Evolutionary conservation across 2,113 vertebrate genomes (phyloP).

Genomic region (Dromiciops gliroides): DNA sequence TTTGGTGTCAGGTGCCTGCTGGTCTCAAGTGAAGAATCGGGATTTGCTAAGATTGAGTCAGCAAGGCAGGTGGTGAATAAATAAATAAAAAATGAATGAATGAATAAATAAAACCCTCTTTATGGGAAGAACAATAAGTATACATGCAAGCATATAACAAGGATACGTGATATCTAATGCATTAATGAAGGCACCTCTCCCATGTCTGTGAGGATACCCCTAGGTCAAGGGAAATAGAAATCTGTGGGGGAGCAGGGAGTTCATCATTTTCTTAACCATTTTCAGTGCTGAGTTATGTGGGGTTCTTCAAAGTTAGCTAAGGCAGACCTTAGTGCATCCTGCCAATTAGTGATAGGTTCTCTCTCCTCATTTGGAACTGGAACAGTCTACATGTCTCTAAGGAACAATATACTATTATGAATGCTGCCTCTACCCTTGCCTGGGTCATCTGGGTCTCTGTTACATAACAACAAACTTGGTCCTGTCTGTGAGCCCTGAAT

Average conservation of each 20-base stretch:
- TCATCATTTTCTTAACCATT: not conserved
- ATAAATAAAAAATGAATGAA: not conserved
- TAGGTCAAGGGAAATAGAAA: not conserved
- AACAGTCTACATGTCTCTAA: not conserved
- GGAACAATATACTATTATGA: not conserved
- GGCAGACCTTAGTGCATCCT: not conserved
- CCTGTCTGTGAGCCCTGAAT: not conserved
- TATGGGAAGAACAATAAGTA: not conserved
- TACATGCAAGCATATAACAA: not conserved
- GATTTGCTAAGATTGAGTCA: not conserved
- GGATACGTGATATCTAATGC: not conserved
- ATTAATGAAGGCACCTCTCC: not conserved
- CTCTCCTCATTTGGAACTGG: not conserved
- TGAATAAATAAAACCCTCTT: not conserved
- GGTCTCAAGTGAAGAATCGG: not conserved
- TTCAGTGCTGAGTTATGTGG: not conserved
- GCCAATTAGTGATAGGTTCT: not conserved
- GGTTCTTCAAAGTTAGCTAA: not conserved
- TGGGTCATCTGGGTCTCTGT: not conserved
- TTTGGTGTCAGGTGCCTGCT: not conserved
- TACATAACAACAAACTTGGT: not conserved
- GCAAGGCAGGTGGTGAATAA: not conserved
- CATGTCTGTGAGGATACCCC: not conserved
- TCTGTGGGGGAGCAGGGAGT: not conserved
- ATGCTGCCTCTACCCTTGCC: not conserved